Base-by-base conservation (phyloP, 2,113 vertebrate species). In the Odocoileus virginianus region DNA sequence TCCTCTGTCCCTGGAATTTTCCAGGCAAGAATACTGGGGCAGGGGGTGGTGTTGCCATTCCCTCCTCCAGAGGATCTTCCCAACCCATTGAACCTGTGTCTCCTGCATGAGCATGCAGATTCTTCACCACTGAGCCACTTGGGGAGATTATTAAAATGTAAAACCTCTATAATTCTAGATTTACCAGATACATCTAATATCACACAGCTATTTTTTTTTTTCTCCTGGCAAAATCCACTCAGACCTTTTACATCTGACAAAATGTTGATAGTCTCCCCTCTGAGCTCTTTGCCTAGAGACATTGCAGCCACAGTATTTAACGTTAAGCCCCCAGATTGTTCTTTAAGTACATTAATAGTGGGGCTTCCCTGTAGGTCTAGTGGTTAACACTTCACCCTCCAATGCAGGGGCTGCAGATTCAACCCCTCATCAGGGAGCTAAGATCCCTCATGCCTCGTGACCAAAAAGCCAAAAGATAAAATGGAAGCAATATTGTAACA, bases 51-150 rank as follows among this genome's bases (percentile, higher is more conserved):
- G 36, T 40, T 74, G n/a, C 67, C n/a, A 40, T 40, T 74, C 25
- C 67, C 36, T 74, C 36, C 21, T 40, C 11, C 67, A 74, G 36
- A 5, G 67, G 21, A 40, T 74, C 67, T 40, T 74, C 21, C 67
- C 21, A 40, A 40, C 36, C 67, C 36, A 25, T 23, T 40, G 67
- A 74, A 40, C 21, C 36, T 0, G 0, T 0, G 2, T 40, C 36
- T 74, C 11, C 36, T 74, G 21, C 67, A 25, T 12, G 0, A 0
- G 21, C 36, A 74, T 13, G 5, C 36, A 25, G 36, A 40, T 74
- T 74, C 36, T 74, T 74, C 11, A 40, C 67, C 36, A 74, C 11
- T 40, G 67, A 74, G 21, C 36, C 36, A 25, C 67, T 40, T 74
- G 36, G 36, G 36, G 21, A 13, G n/a, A 74, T 74, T 54, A n/a